Base-by-base conservation (phyloP, 1,140 invertebrate species). In the Drosophila dunni region DNA sequence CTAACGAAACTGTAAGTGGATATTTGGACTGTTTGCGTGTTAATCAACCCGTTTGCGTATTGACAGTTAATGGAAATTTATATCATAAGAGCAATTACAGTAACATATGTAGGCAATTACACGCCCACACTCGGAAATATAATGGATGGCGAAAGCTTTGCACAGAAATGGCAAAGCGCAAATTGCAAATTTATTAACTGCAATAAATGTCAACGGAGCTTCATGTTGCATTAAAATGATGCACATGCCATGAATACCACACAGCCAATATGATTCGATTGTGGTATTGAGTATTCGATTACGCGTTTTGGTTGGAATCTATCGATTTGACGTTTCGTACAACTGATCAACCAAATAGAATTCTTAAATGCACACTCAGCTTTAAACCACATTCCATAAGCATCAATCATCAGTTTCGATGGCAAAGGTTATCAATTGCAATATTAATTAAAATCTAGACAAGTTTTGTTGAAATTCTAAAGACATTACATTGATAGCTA, bases 131-230 rank as follows among this genome's bases (percentile, higher is more conserved):
- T 13, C n/a, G 13, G 29, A 11, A 10, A 9, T 34, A 7, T n/a
- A 10, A 33, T 13, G n/a, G 1, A 10, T 10, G 24, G 29, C 50
- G 13, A 29, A 7, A 53, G 50, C 50, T 11, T 48, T 11, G 46
- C 3, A 20, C 46, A 24, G 20, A 9, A 48, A 85, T 85, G 86
- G 82, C 50, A 20, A 20, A 20, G 17, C 17, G 17, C 17, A 9
- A 48, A 85, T 85, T 85, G 82, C 45, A 73, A 85, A 86, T 86
- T 86, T 86, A 86, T 86, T 86, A 75, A 88, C 79, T 79, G 75
- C 79, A 86, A 88, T 86, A 86, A 86, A 86, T 79, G 83, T 88
- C 83, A 79, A 50, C 66, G 53, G 61, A 63, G 64, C 66, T 75
- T 86, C 67, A 81, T 56, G 65, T 66, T 78, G 69, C 76, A 65